These are phyloP conservation scores for Callyntrura guangdongensis DNA, from an alignment of 2,888 invertebrate species.

Conservation along the genomic window DNA sequence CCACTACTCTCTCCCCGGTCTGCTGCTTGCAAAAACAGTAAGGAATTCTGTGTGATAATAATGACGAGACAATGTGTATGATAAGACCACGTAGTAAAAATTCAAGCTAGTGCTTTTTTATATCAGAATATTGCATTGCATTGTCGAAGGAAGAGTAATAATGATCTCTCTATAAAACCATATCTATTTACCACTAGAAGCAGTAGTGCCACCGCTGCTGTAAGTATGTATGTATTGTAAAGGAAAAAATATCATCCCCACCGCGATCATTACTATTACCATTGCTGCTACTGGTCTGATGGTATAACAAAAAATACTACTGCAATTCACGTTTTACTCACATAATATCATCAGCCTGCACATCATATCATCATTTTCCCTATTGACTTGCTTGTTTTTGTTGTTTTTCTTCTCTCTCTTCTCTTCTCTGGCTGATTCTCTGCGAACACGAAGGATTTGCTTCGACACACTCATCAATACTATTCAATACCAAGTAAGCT, in stretches of 20 bases:
- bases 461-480: background rate
- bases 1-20: no score
- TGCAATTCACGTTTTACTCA: constrained; percentile 7
- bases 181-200: background rate
- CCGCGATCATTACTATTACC: background rate
- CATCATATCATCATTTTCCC: constrained; percentile 15
- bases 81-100: background rate
- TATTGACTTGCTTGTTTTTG: constrained; percentile 27
- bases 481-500: background rate
- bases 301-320: background rate
- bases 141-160: no score
- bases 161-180: background rate
- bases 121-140: background rate
- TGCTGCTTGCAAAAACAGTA: background rate
- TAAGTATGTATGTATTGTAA: constrained; percentile 24
- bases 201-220: background rate
- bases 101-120: background rate
- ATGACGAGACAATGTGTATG: constrained; percentile 6
- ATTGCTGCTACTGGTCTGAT: background rate
- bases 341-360: constrained; percentile 8
- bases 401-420: background rate
- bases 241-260: constrained; percentile 26
- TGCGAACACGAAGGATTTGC: no score
- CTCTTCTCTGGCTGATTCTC: background rate
- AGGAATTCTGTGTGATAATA: background rate